Percentiles rank a stretch among this genome's conserved stretches.
phyloP scores from a whole-genome alignment of 2,888 invertebrate genomes.

The Reticulitermes lucifugus region DNA sequence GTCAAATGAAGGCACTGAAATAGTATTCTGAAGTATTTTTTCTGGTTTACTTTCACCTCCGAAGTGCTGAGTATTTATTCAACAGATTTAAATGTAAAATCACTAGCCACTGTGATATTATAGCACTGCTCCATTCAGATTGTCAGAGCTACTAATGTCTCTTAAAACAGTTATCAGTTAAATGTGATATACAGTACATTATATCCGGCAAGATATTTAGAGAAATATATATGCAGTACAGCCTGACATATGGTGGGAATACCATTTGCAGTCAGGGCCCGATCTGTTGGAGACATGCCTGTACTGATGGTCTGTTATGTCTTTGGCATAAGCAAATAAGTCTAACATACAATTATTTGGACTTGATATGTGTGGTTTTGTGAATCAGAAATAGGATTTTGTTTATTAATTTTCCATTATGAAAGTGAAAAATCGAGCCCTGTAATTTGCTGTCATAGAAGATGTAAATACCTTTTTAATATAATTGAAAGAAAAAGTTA shows the following conservation, averaged over 20 bases:
- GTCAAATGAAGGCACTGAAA: too few species aligned
- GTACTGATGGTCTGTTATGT: too few species aligned
- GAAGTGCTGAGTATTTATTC: not conserved
- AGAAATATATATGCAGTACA: not conserved
- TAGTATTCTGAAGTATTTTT: not conserved
- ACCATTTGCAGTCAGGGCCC: not conserved
- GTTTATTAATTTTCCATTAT: not conserved
- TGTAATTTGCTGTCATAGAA: not conserved
- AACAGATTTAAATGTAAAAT: not conserved
- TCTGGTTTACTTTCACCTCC: not conserved
- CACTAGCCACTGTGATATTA: not conserved
- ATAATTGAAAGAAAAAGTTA: not conserved
- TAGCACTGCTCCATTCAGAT: not conserved
- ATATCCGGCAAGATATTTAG: constrained; percentile 16
- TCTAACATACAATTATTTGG: not conserved
- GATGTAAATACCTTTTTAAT: not conserved
- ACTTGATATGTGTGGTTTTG: not conserved
- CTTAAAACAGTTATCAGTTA: not conserved
- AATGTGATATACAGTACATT: not conserved
- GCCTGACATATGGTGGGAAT: not conserved
- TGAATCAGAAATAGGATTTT: not conserved
- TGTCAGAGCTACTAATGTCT: not conserved
- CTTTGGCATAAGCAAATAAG: not conserved
- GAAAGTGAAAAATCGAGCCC: not conserved
- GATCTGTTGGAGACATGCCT: not conserved